A percentile compares a stretch with the other conserved stretches of the same genome.
These are phyloP conservation scores for Allochrocebus solatus DNA, from an alignment of 2,797 vertebrate species.

Conservation along the genomic window DNA sequence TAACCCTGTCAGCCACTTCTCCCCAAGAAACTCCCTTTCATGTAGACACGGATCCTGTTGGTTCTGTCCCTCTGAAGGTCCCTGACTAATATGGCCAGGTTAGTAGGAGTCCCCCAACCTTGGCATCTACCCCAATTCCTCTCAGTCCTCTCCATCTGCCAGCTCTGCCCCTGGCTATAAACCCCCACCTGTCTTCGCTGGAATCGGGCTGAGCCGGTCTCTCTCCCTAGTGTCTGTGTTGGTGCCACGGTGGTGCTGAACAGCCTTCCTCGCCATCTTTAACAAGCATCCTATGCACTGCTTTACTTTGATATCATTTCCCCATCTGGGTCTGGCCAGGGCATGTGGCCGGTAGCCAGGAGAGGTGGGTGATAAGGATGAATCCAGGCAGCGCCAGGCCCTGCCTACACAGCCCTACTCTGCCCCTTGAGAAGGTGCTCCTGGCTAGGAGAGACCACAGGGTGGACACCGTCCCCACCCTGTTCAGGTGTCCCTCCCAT, in stretches of 20 bases:
- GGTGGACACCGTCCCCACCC: neutral
- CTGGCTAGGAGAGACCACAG: neutral
- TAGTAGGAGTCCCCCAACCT: no score
- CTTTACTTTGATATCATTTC: neutral
- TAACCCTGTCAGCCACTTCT: no score
- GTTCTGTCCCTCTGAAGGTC: no score
- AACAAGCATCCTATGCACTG: neutral
- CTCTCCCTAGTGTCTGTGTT: neutral
- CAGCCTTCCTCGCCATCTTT: accelerated
- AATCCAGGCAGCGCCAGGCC: neutral
- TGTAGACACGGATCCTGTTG: no score
- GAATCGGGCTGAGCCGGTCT: neutral
- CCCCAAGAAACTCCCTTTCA: no score
- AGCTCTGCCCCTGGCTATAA: no score
- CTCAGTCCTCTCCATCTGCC: no score
- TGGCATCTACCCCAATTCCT: no score
- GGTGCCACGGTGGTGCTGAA: neutral
- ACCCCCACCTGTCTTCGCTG: no score
- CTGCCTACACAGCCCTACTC: neutral
- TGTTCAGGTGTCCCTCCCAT: neutral
- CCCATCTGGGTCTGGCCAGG: neutral
- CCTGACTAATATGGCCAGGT: no score
- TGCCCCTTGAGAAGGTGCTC: neutral
- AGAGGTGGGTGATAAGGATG: neutral
- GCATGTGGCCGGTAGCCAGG: no score